Percentiles rank a stretch among this genome's conserved stretches.
phyloP scores from a whole-genome alignment of 2,113 vertebrate genomes.

The Pedetes capensis region DNA sequence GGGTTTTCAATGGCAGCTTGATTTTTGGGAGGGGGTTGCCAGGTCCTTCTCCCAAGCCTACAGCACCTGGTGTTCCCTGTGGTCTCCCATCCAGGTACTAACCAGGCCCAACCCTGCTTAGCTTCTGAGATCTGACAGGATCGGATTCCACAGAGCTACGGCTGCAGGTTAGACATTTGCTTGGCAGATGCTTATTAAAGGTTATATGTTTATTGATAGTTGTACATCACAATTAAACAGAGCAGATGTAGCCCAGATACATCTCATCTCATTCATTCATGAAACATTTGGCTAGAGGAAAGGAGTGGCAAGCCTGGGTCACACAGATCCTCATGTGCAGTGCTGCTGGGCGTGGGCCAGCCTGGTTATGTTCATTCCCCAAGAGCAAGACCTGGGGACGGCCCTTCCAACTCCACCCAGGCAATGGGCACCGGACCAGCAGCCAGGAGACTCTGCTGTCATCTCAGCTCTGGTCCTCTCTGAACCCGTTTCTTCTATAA shows the following conservation, averaged over 20 bases:
- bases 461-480: neutral
- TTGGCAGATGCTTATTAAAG: neutral
- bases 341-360: neutral
- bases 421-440: neutral
- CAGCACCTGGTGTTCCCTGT: too few relatives aligned
- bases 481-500: neutral
- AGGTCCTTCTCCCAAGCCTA: too few relatives aligned
- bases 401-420: neutral
- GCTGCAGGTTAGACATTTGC: neutral
- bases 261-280: neutral
- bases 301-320: neutral
- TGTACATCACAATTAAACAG: neutral
- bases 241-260: neutral
- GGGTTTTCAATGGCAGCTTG: too few relatives aligned
- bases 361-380: neutral
- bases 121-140: too few relatives aligned
- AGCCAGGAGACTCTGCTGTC: neutral
- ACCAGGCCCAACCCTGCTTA: too few relatives aligned
- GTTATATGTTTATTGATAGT: neutral
- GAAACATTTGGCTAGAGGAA: neutral
- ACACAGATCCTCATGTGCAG: accelerated
- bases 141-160: too few relatives aligned
- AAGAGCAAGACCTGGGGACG: neutral
- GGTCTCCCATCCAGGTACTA: too few relatives aligned
- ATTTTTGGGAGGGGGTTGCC: too few relatives aligned